Evolutionary conservation across 1,140 invertebrate genomes (phyloP).

Genomic region (Aleiodes sp.): DNA sequence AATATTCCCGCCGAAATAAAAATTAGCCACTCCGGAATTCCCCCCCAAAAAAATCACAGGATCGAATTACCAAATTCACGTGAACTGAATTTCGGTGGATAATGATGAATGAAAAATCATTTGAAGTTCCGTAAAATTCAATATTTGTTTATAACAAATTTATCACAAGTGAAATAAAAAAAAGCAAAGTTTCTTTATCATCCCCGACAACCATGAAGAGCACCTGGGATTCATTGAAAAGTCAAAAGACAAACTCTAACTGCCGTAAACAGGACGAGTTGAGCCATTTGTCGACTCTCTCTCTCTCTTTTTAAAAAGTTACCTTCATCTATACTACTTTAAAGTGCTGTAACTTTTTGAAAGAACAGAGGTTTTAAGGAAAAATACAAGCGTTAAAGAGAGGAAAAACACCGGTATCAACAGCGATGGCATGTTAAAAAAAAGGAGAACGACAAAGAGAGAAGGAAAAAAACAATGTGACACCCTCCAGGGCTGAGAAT

Average conservation of each 20-base stretch:
- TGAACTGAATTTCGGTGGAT: neutral
- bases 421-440: neutral
- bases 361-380: neutral
- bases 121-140: conserved; percentile 11
- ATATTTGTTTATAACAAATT: conserved; percentile 30
- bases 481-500: conserved; percentile 6
- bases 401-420: conserved; percentile 1
- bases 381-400: conserved; percentile 5
- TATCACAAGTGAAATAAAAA: conserved; percentile 19
- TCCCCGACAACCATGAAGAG: conserved; percentile 25
- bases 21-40: too few relatives aligned
- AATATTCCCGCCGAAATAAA: too few relatives aligned
- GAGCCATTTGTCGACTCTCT: conserved; percentile 26
- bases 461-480: neutral
- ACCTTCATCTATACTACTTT: neutral
- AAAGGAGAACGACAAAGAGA: neutral
- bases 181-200: conserved; percentile 17
- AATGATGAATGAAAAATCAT: neutral
- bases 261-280: conserved; percentile 32
- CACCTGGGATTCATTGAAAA: conserved; percentile 35
- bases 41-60: too few relatives aligned
- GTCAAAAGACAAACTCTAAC: conserved; percentile 33
- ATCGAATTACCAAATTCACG: too few relatives aligned
- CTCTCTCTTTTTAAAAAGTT: neutral
- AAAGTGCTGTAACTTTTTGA: neutral